These are phyloP conservation scores for Pammene fasciana DNA, from an alignment of 2,888 invertebrate species.

Conservation along the genomic window DNA sequence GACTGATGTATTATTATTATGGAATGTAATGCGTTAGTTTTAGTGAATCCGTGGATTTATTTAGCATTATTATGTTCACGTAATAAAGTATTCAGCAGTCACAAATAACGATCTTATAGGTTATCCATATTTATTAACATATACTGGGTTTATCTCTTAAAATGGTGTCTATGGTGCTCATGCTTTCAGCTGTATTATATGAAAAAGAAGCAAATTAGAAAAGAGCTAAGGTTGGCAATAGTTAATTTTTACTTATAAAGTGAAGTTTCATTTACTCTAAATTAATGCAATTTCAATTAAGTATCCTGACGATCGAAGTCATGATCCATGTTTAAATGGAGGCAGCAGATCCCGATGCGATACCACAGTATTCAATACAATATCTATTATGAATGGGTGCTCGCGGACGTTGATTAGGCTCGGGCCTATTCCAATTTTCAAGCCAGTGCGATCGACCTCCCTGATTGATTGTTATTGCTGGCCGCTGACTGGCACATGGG, in stretches of 20 bases:
- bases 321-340: constrained; percentile 60
- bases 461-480: constrained; percentile 74
- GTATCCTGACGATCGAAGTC: constrained; percentile 45
- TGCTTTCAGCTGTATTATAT: no score
- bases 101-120: no score
- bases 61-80: no score
- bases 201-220: no score
- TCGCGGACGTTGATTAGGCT: constrained; percentile 69
- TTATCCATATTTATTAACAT: no score
- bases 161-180: no score
- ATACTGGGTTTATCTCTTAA: no score
- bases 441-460: constrained; percentile 62
- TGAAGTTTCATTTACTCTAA: not conserved
- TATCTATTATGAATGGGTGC: constrained; percentile 71
- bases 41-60: no score
- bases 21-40: not conserved
- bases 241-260: no score
- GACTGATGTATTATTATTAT: not conserved
- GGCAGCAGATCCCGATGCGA: constrained; percentile 64
- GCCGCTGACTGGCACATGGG: constrained; percentile 41
- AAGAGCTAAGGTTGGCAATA: no score
- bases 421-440: constrained; percentile 75
- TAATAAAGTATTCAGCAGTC: no score
- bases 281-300: constrained; percentile 49
- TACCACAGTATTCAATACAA: constrained; percentile 72